Conservation (phyloP, 1,140 invertebrate genomes). For the Papilio aristodemus region DNA sequence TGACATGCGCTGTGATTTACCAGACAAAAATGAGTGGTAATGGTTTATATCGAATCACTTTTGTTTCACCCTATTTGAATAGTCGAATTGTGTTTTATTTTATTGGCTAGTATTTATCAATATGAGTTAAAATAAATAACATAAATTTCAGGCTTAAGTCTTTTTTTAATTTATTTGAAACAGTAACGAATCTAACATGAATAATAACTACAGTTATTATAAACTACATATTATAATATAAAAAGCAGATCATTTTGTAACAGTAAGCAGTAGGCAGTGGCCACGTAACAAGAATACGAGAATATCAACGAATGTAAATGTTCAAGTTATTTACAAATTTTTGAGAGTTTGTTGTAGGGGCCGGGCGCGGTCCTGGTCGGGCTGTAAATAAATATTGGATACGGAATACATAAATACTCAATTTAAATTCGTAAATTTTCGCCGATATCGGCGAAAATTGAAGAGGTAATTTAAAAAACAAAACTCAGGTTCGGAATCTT, state of each 20-base stretch:
- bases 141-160: no score
- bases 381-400: constrained; percentile 69
- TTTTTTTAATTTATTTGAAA: not conserved
- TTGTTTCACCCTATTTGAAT: not conserved
- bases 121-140: no score
- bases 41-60: not conserved
- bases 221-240: not conserved
- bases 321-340: constrained; percentile 56
- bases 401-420: constrained; percentile 69
- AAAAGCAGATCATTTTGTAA: not conserved
- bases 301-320: constrained; percentile 44
- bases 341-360: constrained; percentile 42
- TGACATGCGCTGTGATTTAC: not conserved
- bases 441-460: constrained; percentile 59
- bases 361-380: constrained; percentile 48
- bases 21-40: not conserved
- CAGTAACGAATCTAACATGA: not conserved
- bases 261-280: not conserved
- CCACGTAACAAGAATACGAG: constrained; percentile 13
- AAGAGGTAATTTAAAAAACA: constrained; percentile 62
- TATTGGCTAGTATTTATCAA: not conserved
- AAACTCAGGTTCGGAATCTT: constrained; percentile 51
- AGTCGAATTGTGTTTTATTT: not conserved
- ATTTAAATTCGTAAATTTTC: constrained; percentile 69
- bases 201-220: not conserved